Base-by-base conservation (phyloP, 1,140 invertebrate genomes). In the Pseudomyrmex sp. region DNA sequence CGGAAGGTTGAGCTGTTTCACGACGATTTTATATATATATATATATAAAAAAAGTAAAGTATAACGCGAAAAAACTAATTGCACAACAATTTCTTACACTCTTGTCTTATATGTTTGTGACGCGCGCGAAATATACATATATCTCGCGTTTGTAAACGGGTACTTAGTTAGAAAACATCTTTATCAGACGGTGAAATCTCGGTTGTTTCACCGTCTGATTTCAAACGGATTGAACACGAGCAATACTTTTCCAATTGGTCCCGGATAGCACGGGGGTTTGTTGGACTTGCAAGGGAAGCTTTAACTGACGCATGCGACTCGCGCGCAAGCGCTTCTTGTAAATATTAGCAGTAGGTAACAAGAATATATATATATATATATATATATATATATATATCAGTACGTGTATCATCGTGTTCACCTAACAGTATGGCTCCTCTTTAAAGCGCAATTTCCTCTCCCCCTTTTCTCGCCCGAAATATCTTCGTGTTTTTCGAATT, bases 321-420 rank as follows among this genome's bases (percentile, higher is more conserved):
- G 70, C 69, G 48, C 62, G 46, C 70, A 70, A 56, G 23, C 58
- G 35, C 85, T 58, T 66, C 44, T 63, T 88, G 85, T 87, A 84
- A 87, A 87, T 87, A 88, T 84, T 88, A 87, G 75, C n/a, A 12
- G 23, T 84, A 84, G 68, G 48, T 79, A 83, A 86, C 58, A 20
- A 52, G 83, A 65, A 35, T 5, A 35, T 35, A 35, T 35, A 35
- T 35, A 35, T 35, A 35, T 35, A 35, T 35, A 35, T 35, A 35
- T 35, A 35, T 35, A 35, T 35, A 35, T 35, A 35, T 26, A 26
- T 26, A 26, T 26, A 26, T 26, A 26, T 26, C 77, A 54, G 9
- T 62, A 50, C 35, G 35, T 52, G 52, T 50, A 56, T 66, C 20
- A 35, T 72, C 58, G 65, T 46, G 68, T 83, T 75, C 85, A 63